Evolutionary conservation across 2,113 vertebrate genomes (phyloP), one percentile per base, ranked within the genome.

Genomic region (Holacanthus passer): DNA sequence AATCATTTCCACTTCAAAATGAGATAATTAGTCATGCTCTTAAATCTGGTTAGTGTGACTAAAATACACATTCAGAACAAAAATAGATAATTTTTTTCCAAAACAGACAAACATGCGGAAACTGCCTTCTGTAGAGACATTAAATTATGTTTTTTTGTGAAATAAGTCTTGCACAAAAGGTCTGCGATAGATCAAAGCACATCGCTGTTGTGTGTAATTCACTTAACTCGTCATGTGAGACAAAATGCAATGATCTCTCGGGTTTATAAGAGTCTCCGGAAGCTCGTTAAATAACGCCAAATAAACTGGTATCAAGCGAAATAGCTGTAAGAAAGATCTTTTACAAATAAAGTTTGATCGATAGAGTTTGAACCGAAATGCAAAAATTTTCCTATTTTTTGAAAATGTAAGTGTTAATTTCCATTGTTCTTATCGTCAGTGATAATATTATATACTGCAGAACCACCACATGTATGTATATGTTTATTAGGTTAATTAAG

Each of bases 1-100:
- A 78, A 87, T 92, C 78, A 87, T 69, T 84, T 80, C 59, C 79
- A 80, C 70, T 81, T 79, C 69, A 47, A 79, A 87, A 86, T 82
- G 6, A 81, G 39, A 72, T 72, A 73, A 56, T 88, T 88, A 79
- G 79, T 85, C 77, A 71, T 52, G 83, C 81, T 79, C 56, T 64
- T 78, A 87, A 87, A 76, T 88, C 83, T 79, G 68, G 78, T 89
- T 60, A 73, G 58, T 63, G 75, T 85, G 72, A 77, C 68, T 86
- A 52, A 88, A 86, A 81, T 76, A 67, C 81, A 69, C 50, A 79
- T 73, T 71, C 56, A 68, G 53, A 32, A 63, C 37, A 76, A 62
- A 85, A 77, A 48, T 37, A 71, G 32, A 87, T 65, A 0, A 10
- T 65, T 48, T 37, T 62, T 31, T 27, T 7, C 4, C 14, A 37